These are phyloP conservation scores for Campylomormyrus tamandua DNA, from an alignment of 2,113 vertebrate genomes.

Conservation along the genomic window DNA sequence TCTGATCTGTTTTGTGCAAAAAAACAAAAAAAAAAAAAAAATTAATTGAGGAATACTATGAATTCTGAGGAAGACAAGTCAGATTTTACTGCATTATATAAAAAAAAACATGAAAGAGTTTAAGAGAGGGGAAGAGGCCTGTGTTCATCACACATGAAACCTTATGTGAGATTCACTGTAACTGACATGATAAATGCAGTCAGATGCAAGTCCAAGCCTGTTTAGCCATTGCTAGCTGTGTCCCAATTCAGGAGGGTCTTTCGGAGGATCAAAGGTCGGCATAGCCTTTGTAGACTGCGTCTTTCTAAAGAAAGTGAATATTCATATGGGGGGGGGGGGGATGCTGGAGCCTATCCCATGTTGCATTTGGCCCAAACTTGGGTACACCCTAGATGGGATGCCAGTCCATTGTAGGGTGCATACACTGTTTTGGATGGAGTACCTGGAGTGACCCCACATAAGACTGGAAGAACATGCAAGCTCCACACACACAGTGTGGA, in stretches of 20 bases:
- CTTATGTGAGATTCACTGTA: not conserved
- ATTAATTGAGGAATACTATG: not conserved
- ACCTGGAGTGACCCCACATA: not conserved
- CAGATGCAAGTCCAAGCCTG: not conserved
- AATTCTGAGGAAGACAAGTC: not conserved
- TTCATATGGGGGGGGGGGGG: not conserved
- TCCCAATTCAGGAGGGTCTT: not conserved
- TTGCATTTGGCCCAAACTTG: not conserved
- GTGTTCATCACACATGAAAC: not conserved
- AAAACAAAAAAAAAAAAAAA: not conserved
- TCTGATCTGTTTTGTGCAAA: not conserved
- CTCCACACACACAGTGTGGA: not conserved
- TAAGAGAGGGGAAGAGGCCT: not conserved
- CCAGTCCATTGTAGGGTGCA: not conserved
- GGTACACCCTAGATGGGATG: not conserved
- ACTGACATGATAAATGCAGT: not conserved
- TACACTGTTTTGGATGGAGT: not conserved
- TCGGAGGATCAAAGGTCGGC: not conserved
- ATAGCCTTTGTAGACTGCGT: not conserved
- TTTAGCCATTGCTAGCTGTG: not conserved
- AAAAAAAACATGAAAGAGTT: not conserved
- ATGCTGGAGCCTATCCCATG: not conserved
- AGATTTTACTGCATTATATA: not conserved
- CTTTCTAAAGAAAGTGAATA: not conserved
- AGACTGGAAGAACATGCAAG: not conserved